A percentile compares a stretch with the other conserved stretches of the same genome.
Conservation (phyloP, 2,888 invertebrate species). For the Andrena camellia region DNA sequence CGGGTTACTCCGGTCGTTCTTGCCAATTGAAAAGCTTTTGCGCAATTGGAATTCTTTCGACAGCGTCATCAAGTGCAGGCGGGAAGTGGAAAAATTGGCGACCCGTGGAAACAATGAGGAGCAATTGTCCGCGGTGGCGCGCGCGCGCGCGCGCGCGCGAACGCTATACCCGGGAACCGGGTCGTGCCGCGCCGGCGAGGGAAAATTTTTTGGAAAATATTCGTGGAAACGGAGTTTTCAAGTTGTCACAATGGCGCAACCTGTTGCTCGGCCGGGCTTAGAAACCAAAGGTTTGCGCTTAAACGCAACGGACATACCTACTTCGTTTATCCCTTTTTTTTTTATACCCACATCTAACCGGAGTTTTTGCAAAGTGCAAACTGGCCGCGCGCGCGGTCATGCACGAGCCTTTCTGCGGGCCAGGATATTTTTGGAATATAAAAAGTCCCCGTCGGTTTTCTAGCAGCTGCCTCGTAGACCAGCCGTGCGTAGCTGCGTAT, state of each 20-base stretch:
- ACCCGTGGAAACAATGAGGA: constrained; percentile 62
- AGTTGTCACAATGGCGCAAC: constrained; percentile 75
- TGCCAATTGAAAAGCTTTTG: constrained; percentile 64
- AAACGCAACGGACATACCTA: constrained; percentile 71
- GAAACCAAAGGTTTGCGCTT: constrained; percentile 74
- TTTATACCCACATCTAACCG: constrained; percentile 46
- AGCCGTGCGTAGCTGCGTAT: neutral
- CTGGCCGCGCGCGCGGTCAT: constrained; percentile 57
- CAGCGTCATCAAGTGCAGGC: constrained; percentile 61
- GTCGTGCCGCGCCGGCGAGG: constrained; percentile 17
- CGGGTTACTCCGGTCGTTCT: constrained; percentile 51
- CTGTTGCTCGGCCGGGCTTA: constrained; percentile 74
- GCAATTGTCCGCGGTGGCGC: constrained; percentile 59
- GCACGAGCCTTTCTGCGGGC: constrained; percentile 9
- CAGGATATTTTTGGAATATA: constrained; percentile 31
- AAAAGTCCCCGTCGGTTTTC: constrained; percentile 24
- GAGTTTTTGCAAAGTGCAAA: constrained; percentile 65
- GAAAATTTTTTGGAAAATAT: constrained; percentile 72
- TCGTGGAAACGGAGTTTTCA: constrained; percentile 72
- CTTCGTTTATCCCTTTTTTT: constrained; percentile 47
- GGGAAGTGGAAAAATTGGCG: constrained; percentile 55
- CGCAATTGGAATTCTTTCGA: constrained; percentile 65
- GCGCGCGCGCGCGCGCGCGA: neutral
- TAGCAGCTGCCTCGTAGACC: neutral
- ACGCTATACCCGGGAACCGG: neutral